These are phyloP conservation scores for Agrilus biguttatus DNA, from an alignment of 2,888 invertebrate species.

Conservation along the genomic window DNA sequence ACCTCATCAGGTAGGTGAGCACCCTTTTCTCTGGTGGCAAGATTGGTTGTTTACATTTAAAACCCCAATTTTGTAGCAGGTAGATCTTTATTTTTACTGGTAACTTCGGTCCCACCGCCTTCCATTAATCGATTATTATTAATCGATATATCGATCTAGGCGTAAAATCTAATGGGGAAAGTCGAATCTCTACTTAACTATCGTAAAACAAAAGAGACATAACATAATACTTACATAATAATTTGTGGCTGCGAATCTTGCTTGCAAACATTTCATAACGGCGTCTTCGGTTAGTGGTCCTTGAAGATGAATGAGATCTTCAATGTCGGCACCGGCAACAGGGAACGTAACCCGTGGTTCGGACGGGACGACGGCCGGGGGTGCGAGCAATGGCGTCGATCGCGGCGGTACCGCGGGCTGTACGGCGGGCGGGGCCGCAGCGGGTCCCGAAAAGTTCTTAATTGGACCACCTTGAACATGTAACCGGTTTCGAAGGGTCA, in stretches of 20 bases:
- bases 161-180: too few species aligned
- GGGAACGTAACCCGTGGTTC: slow-evolving; percentile 10
- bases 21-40: too few species aligned
- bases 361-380: slow-evolving; percentile 14
- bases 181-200: too few species aligned
- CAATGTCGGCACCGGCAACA: slow-evolving; percentile 40
- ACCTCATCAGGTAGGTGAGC: too few species aligned
- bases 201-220: not conserved
- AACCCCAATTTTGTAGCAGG: too few species aligned
- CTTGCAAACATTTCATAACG: slow-evolving; percentile 79
- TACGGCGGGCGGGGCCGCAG: slow-evolving; percentile 20
- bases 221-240: slow-evolving; percentile 61
- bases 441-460: slow-evolving; percentile 31
- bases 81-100: too few species aligned
- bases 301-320: slow-evolving; percentile 83
- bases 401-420: slow-evolving; percentile 30
- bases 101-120: too few species aligned
- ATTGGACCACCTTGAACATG: slow-evolving; percentile 52
- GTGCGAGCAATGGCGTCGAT: slow-evolving; percentile 12
- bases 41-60: too few species aligned
- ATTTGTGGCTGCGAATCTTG: slow-evolving; percentile 72
- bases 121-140: too few species aligned
- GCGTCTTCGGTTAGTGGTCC: slow-evolving; percentile 91
- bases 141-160: too few species aligned
- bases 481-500: slow-evolving; percentile 77